Percentiles rank a stretch among this genome's conserved stretches.
Conservation (phyloP, 1,140 invertebrate genomes). For the Drosophila yakuba region DNA sequence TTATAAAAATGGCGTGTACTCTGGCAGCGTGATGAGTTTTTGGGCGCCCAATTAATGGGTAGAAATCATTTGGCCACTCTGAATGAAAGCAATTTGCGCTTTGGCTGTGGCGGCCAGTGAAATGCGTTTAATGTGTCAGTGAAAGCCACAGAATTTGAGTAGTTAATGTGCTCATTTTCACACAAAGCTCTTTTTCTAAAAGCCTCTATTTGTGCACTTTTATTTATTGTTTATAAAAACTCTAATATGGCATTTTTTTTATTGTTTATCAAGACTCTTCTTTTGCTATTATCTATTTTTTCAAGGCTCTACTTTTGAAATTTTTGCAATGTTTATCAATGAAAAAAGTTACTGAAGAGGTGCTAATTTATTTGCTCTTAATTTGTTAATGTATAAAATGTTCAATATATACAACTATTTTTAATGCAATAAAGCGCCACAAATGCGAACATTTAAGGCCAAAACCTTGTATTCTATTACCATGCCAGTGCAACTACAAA, state of each 20-base stretch:
- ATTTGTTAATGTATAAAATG: no score
- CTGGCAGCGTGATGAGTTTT: constrained; percentile 40
- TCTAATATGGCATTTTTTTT: no score
- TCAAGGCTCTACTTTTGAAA: no score
- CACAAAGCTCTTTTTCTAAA: background rate
- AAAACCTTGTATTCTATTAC: background rate
- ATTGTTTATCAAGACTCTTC: no score
- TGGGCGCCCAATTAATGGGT: constrained; percentile 58
- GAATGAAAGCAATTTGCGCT: constrained; percentile 31
- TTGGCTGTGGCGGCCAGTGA: background rate
- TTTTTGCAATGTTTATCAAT: no score
- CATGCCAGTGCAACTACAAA: background rate
- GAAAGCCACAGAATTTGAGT: constrained; percentile 1
- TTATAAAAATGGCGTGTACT: constrained; percentile 59
- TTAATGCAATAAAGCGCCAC: background rate
- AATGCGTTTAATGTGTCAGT: constrained; percentile 13
- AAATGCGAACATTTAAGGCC: no score
- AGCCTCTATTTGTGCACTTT: no score
- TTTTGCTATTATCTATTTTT: no score
- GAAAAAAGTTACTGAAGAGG: no score
- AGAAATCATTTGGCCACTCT: constrained; percentile 34
- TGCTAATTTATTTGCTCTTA: no score
- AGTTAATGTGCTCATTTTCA: constrained; percentile 1
- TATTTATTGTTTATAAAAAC: no score
- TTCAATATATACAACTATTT: no score